Evolutionary conservation across 2,113 vertebrate species (phyloP).

Genomic region (Aphelocoma coerulescens): DNA sequence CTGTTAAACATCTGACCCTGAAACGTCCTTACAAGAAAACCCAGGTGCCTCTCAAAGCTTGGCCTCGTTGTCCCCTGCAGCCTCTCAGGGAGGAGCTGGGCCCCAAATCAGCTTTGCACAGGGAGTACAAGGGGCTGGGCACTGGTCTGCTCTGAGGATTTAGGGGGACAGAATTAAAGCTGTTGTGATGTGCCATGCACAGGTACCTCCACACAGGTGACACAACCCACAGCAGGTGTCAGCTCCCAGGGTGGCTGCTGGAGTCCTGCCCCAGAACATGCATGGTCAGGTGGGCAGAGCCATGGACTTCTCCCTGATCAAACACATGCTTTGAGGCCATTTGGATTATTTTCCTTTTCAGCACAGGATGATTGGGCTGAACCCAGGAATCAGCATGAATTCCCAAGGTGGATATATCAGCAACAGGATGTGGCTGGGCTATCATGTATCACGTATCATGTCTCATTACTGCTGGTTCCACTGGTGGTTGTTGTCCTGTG

Average conservation of each 20-base stretch:
- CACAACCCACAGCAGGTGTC: neutral
- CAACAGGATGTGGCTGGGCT: neutral
- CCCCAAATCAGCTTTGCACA: neutral
- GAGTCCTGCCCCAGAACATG: neutral
- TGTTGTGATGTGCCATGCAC: rapidly evolving
- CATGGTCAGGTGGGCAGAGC: rapidly evolving
- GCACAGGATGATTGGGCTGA: neutral
- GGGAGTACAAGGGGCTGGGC: neutral
- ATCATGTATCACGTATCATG: rapidly evolving
- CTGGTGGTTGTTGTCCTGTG: neutral
- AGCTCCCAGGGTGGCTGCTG: neutral
- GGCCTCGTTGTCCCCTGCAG: neutral
- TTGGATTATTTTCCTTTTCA: neutral
- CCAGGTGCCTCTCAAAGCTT: neutral
- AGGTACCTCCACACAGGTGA: neutral
- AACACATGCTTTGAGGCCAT: neutral
- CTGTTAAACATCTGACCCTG: neutral
- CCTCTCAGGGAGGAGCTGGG: neutral
- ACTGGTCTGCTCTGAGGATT: rapidly evolving
- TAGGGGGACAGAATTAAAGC: neutral
- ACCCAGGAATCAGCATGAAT: neutral
- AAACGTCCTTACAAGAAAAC: neutral
- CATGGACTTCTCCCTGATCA: neutral
- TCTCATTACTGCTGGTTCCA: neutral
- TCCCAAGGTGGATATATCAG: too few species aligned